phyloP scores from a whole-genome alignment of 1,140 invertebrate species.

The Drosophila pseudoananassae region DNA sequence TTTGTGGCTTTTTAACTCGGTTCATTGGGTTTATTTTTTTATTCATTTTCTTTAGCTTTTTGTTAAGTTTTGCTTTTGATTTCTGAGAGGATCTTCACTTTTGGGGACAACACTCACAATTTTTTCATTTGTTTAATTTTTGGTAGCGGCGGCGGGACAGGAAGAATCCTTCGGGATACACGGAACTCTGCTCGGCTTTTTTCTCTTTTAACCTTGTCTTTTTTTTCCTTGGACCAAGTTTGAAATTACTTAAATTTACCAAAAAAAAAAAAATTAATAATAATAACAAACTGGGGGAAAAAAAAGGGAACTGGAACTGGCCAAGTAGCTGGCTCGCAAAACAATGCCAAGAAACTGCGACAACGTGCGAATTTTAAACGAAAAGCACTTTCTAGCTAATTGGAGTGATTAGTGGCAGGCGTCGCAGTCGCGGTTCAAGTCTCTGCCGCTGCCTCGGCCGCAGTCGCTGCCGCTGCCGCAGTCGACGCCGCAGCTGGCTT shows the following conservation, averaged over 20 bases:
- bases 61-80: background rate
- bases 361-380: conserved; percentile 83
- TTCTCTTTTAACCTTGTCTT: background rate
- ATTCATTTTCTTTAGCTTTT: background rate
- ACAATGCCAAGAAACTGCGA: conserved; percentile 83
- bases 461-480: conserved; percentile 11
- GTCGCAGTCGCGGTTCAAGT: conserved; percentile 23
- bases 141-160: background rate
- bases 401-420: conserved; percentile 77
- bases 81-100: conserved; percentile 9
- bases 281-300: background rate
- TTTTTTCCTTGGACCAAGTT: background rate
- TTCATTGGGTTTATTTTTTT: conserved; percentile 12
- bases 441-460: background rate
- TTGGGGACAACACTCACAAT: conserved; percentile 11
- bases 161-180: background rate
- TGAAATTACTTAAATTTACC: background rate
- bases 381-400: conserved; percentile 81
- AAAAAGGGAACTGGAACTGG: conserved; percentile 28
- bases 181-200: background rate
- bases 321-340: conserved; percentile 62
- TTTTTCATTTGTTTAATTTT: conserved; percentile 1
- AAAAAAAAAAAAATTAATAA: background rate
- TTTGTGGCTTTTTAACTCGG: conserved; percentile 13
- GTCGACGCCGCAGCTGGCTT: conserved; percentile 14